Base-by-base conservation (phyloP, 2,888 invertebrate species). In the Geophilus truncorum region DNA sequence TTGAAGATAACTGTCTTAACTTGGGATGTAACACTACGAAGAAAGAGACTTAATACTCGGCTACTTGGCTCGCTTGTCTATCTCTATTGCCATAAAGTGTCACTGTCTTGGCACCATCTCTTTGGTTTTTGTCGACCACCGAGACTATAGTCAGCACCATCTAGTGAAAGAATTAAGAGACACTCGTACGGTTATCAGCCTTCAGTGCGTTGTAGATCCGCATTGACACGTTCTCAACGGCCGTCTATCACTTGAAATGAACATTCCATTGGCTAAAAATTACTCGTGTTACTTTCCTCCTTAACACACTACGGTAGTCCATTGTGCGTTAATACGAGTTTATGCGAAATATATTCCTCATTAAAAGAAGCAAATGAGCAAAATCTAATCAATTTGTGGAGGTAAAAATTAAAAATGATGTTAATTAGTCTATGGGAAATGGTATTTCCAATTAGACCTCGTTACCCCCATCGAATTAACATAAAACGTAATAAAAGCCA, bases 11-110 rank as follows among this genome's bases (percentile, higher is more conserved):
- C 57, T 18, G 57, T 15, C 62, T 28, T 62, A 62, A 62, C 62
- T 62, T 12, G 15, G 45, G 62, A 62, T 62, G 62, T 62, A 62
- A 62, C 15, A 62, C 62, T 25, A 62, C 7, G 25, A 62, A 62
- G 25, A 62, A 62, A 62, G 23, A 57, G 62, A 62, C 62, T 62
- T 23, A 28, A 62, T 62, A 62, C 62, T 62, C 9, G 9, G 15
- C 62, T 62, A 62, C 62, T 62, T 23, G 23, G 25, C 62, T 62
- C 62, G 23, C 62, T 62, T 62, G 62, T 62, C 62, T 62, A 62
- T 62, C 25, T 62, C 62, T 25, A 62, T 62, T 62, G 62, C 62
- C 62, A 62, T 62, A 62, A 62, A 62, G 62, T 62, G 25, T 62
- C 10, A 62, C 21, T 57, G 57, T 18, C 62, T 62, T 62, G 23